Evolutionary conservation across 35 echinoderm and acorn worm genomes (phyloP), one percentile per base, ranked within the genome.

Genomic region (Anneissia japonica): DNA sequence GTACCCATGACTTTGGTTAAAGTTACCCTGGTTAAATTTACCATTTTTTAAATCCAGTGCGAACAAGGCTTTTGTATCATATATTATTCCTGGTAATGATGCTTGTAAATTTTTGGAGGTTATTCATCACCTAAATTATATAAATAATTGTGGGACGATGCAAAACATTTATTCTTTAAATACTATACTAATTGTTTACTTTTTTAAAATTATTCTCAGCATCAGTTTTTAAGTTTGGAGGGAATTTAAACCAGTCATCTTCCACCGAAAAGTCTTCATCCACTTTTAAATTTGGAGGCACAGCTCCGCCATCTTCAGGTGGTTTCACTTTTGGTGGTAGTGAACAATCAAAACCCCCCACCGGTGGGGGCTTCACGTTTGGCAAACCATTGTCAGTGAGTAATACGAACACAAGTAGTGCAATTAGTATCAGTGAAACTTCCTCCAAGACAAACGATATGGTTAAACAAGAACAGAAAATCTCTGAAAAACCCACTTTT

Each of bases 221-320:
- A 32, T 95, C 93, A 76, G 73, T 82, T 77, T 91, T 91, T 83
- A 95, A 95, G 83, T 91, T 95, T 89, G 93, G 93, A 40, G 88
- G 77, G 38, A 85, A 37, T 46, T 40, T 74, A 76, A 23, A 37
- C 34, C 51, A 64, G 26, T 64, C 40, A 43, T 76, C 72, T 37
- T 41, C 76, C 5, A 72, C 74, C 36, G 41, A 76, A n/a, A 39
- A 36, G 26, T 43, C 81, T 74, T 28, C 88, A 36, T 86, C 72
- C 35, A 79, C 64, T 76, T 94, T 90, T 72, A 90, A 94, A 78
- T 73, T 94, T 41, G 84, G 84, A 35, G 86, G 79, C 37, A 31
- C 83, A 30, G 79, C 87, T 45, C 46, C 87, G 31, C 37, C 83
- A 36, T 45, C 40, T 16, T 7, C 40, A 7, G 16, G 40, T 16